Evolutionary conservation across 2,888 invertebrate species (phyloP), one percentile per base, ranked within the genome.

Genomic region (Melieria omissa): DNA sequence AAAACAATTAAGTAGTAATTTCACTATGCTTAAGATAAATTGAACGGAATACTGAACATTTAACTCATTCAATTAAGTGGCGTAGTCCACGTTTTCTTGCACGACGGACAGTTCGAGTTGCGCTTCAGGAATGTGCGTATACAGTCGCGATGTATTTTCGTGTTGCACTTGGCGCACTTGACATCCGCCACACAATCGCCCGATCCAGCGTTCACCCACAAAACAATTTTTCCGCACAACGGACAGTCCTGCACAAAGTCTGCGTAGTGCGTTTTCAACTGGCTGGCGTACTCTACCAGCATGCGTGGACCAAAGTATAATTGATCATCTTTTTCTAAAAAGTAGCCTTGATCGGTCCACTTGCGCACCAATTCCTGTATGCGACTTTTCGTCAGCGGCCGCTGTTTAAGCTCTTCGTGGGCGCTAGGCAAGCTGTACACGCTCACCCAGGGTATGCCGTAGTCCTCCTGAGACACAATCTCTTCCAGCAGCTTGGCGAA

Each of bases 221-320:
- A 77, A 52, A 82, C 80, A 29, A 82, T 71, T 49, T 75, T 77
- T 44, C 76, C 77, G 49, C 83, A 83, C 5, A 83, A 61, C 3
- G 77, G 69, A 61, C 83, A 83, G 47, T 79, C 78, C 42, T 77
- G 79, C 5, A 83, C 75, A 6, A 75, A 70, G 44, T 81, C 77
- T 0, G 80, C 71, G 66, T 78, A 83, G 63, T 78, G 64, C 10
- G 72, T 76, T 60, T 79, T 75, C 42, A 83, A 73, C 74, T 78
- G 79, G 42, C 74, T 77, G 4, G 76, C 79, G 57, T 80, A 81
- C 64, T 83, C 83, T 7, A 79, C 78, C 45, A 83, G 64, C 70
- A 77, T 79, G 45, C 78, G 78, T 7, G 82, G 81, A 2, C 83
- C 83, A 55, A 81, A 80, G 49, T 79, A 82, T 6, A 82, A 72